Evolutionary conservation across 2,797 vertebrate species (phyloP).

Genomic region (Pseudomugil gertrudae): DNA sequence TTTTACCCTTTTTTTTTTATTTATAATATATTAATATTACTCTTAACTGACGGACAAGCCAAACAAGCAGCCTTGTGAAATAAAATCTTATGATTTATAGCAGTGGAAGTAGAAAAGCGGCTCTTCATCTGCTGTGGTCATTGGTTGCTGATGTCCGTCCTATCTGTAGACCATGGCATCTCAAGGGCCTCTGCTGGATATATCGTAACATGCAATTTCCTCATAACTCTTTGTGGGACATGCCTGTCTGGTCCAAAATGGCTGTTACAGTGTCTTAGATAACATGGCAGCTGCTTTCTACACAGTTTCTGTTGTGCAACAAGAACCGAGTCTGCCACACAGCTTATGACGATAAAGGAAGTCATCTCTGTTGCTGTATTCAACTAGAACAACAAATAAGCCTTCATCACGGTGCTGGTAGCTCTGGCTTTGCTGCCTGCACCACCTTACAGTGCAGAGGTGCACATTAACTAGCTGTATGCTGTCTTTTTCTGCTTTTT

Average conservation of each 20-base stretch:
- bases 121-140: slow-evolving; percentile 31
- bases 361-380: slow-evolving; percentile 37
- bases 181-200: slow-evolving; percentile 63
- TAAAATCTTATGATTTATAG: slow-evolving; percentile 36
- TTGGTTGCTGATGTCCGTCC: slow-evolving; percentile 40
- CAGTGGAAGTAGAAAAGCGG: slow-evolving; percentile 37
- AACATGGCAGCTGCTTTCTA: slow-evolving; percentile 60
- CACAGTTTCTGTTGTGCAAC: slow-evolving; percentile 32
- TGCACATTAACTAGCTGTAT: slow-evolving; percentile 45
- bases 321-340: slow-evolving; percentile 45
- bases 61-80: slow-evolving; percentile 51
- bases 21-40: slow-evolving; percentile 27
- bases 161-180: slow-evolving; percentile 41
- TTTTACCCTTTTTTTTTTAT: background rate
- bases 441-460: slow-evolving; percentile 27
- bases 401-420: slow-evolving; percentile 67
- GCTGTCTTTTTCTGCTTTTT: slow-evolving; percentile 30
- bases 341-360: slow-evolving; percentile 25
- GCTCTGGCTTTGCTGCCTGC: slow-evolving; percentile 45
- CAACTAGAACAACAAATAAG: slow-evolving; percentile 22
- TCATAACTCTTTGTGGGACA: slow-evolving; percentile 44
- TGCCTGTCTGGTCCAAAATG: slow-evolving; percentile 57
- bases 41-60: slow-evolving; percentile 58
- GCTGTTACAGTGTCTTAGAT: slow-evolving; percentile 69
- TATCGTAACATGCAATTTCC: slow-evolving; percentile 36